phyloP scores from a whole-genome alignment of 2,113 vertebrate genomes.

The Anser brachyrhynchus region DNA sequence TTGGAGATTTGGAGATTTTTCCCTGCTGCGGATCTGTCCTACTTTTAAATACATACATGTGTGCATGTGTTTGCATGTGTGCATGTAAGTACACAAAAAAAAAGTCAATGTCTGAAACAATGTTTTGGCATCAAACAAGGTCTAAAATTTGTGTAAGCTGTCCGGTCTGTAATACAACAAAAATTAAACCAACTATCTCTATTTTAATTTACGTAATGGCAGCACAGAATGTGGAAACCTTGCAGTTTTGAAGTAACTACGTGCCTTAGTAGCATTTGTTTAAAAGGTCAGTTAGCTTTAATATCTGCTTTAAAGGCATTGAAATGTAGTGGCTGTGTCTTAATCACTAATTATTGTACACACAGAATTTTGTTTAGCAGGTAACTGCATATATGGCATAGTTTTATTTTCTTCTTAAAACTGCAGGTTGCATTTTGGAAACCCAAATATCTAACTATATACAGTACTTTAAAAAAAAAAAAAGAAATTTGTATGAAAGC shows the following conservation, averaged over 20 bases:
- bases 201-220: background rate
- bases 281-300: background rate
- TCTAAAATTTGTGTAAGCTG: background rate
- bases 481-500: background rate
- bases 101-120: background rate
- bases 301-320: background rate
- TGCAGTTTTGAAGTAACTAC: background rate
- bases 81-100: background rate
- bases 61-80: accelerated
- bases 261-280: background rate
- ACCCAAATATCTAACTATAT: background rate
- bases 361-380: background rate
- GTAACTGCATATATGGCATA: background rate
- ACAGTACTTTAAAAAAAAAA: background rate
- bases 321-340: background rate
- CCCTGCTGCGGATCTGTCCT: background rate
- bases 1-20: background rate
- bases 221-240: background rate
- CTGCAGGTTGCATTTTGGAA: background rate
- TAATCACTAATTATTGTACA: background rate
- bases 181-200: background rate
- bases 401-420: background rate
- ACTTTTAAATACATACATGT: background rate
- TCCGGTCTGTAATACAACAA: background rate
- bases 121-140: background rate